Evolutionary conservation across 2,888 invertebrate genomes (phyloP), one percentile per base, ranked within the genome.

Genomic region (Rhogogaster chlorosoma): DNA sequence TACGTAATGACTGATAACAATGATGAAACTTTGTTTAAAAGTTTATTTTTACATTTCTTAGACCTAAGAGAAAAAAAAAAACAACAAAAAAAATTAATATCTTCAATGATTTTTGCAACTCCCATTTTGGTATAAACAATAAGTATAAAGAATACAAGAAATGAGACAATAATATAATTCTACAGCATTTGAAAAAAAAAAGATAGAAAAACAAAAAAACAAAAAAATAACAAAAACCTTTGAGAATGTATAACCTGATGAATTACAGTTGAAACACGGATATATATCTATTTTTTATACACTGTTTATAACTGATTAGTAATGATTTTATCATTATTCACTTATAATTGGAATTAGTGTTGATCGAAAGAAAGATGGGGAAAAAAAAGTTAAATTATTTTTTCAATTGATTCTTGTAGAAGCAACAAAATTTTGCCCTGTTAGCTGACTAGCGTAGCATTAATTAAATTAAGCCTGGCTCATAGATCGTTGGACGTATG

Each of bases 31-130:
- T 49, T 67, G 57, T 83, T 83, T 67, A 49, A 83, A 83, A 83
- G 64, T 83, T 83, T 83, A 83, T 80, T 83, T 67, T 83, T 83
- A 83, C 64, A 83, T 83, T 83, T 32, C 83, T 83, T 83, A 83
- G 45, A 83, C 29, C 70, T 83, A 83, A 32, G 26, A 82, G 36
- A 26, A 73, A 73, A 77, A 71, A 38, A 71, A 26, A 71, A 71
- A 26, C 45, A 73, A 77, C 38, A 38, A 71, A 26, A 71, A 71
- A 67, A 67, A 22, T 36, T 70, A 42, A 70, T 70, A 38, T 70
- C 45, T 49, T 42, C 64, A 83, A 49, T 70, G 83, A 67, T 42
- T 83, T 83, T 83, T 83, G 45, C 67, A 80, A 64, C 61, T 80
- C 80, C 64, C 61, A 80, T 61, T 80, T 77, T 61, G 61, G 61